phyloP scores from a whole-genome alignment of 2,113 vertebrate species.

The Neopipo cinnamomea region DNA sequence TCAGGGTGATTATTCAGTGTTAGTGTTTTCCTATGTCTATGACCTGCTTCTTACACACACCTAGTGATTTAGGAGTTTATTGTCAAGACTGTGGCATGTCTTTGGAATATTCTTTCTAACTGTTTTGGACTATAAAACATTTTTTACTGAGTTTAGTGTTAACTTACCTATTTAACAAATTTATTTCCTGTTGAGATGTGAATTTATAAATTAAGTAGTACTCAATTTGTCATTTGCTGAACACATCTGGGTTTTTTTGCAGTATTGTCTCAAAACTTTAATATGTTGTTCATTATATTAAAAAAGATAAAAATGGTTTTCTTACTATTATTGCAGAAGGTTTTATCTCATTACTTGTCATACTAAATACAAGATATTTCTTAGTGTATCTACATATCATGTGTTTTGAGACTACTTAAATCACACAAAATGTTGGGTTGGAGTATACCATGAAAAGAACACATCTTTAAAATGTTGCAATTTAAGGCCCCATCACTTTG shows the following conservation, averaged over 20 bases:
- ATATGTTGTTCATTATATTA: background rate
- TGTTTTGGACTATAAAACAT: background rate
- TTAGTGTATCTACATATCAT: background rate
- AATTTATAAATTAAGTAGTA: background rate
- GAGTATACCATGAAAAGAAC: background rate
- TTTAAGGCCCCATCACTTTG: rapidly evolving
- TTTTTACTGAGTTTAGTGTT: background rate
- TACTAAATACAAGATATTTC: background rate
- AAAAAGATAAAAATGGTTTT: background rate
- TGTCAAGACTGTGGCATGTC: background rate
- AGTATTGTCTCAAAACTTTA: background rate
- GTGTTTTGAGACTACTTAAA: background rate
- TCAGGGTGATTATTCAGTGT: background rate
- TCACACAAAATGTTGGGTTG: background rate
- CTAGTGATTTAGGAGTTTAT: background rate
- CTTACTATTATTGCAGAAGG: background rate
- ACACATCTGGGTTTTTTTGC: rapidly evolving
- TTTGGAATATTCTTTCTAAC: background rate
- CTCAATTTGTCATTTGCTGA: background rate
- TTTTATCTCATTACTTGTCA: background rate
- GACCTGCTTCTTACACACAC: background rate
- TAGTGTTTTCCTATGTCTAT: background rate
- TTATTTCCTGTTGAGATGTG: background rate
- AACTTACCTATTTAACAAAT: background rate
- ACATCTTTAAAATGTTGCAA: background rate